A percentile compares a stretch with the other conserved stretches of the same genome.
These are phyloP conservation scores for Penaeus monodon DNA, from an alignment of 2,888 invertebrate genomes.

Conservation along the genomic window DNA sequence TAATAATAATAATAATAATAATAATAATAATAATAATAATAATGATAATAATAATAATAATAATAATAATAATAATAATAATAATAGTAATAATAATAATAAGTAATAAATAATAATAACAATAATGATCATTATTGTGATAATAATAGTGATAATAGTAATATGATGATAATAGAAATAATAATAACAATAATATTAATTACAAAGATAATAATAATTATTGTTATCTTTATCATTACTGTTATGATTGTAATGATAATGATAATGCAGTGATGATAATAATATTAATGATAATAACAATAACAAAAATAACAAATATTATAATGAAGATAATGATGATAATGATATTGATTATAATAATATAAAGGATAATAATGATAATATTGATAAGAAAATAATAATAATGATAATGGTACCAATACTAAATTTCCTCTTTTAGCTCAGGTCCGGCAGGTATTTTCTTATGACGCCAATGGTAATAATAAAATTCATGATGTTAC, in stretches of 20 bases:
- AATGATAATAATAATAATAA: too few species aligned
- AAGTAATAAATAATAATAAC: too few species aligned
- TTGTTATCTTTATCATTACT: background rate
- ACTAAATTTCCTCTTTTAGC: too few species aligned
- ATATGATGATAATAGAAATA: background rate
- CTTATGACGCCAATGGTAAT: too few species aligned
- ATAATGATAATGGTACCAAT: background rate
- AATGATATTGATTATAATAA: background rate
- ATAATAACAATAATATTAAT: background rate
- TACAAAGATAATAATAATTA: background rate
- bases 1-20: too few species aligned
- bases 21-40: too few species aligned
- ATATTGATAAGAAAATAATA: background rate
- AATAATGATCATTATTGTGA: too few species aligned
- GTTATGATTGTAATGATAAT: background rate
- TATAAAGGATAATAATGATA: background rate
- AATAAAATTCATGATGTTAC: too few species aligned
- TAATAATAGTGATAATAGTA: background rate
- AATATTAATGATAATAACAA: conserved; percentile 10
- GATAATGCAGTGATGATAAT: conserved; percentile 7
- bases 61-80: too few species aligned
- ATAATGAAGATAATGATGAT: background rate
- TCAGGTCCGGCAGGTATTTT: too few species aligned
- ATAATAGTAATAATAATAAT: too few species aligned
- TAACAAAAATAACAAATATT: background rate